Conservation (phyloP, 1,140 invertebrate genomes). For the Augochlora pura region DNA sequence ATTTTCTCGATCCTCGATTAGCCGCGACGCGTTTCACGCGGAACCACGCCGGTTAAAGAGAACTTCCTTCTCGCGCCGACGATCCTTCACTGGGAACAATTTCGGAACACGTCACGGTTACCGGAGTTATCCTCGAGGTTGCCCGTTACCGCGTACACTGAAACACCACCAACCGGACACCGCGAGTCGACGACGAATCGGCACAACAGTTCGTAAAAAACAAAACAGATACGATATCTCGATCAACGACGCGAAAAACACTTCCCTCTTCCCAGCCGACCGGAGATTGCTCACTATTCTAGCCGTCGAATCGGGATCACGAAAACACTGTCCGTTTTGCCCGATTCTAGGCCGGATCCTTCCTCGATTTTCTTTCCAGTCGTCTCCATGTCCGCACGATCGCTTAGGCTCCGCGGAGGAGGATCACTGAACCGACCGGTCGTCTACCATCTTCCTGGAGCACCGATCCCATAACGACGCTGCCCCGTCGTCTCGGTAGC, state of each 20-base stretch:
- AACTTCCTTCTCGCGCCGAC: background rate
- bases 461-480: slow-evolving; percentile 15
- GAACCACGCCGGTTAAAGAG: background rate
- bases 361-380: slow-evolving; percentile 5
- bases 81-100: slow-evolving; percentile 18
- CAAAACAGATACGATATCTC: background rate
- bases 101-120: background rate
- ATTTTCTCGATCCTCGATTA: slow-evolving; percentile 19
- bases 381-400: background rate
- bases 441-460: background rate
- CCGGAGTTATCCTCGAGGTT: background rate
- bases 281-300: slow-evolving; percentile 3
- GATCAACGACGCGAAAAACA: background rate
- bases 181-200: background rate
- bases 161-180: slow-evolving; percentile 41
- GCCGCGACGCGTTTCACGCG: background rate
- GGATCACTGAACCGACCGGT: background rate
- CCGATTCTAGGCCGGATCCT: slow-evolving; percentile 11
- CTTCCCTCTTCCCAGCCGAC: background rate
- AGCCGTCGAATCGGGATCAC: slow-evolving; percentile 17
- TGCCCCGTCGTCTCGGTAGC: background rate
- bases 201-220: background rate
- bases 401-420: too few species aligned
- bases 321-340: slow-evolving; percentile 8
- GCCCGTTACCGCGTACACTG: slow-evolving; percentile 36